Percentiles rank a stretch among this genome's conserved stretches.
Evolutionary conservation across 2,888 invertebrate genomes (phyloP).

Genomic region (Synanthedon vespiformis): DNA sequence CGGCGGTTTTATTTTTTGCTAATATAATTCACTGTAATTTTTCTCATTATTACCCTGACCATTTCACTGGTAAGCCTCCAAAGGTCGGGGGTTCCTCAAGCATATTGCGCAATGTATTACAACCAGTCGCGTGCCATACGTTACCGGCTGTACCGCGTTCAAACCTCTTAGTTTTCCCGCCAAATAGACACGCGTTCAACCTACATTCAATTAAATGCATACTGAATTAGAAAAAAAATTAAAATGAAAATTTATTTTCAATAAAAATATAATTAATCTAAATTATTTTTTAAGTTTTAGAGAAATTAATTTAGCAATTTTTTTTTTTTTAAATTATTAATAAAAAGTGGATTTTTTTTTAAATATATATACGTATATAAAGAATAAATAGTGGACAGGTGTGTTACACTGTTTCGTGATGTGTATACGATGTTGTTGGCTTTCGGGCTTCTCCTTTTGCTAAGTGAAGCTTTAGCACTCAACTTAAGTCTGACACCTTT

Average conservation of each 20-base stretch:
- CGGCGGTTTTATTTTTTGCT: no score
- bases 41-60: no score
- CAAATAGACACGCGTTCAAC: constrained; percentile 39
- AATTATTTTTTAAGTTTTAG: neutral
- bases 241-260: constrained; percentile 3
- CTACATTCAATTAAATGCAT: constrained; percentile 5
- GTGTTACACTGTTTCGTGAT: constrained; percentile 27
- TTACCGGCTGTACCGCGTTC: constrained; percentile 24
- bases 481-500: constrained; percentile 37
- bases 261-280: neutral
- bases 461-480: constrained; percentile 33
- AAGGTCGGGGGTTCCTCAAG: constrained; percentile 30
- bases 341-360: constrained; percentile 6
- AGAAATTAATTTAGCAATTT: no score
- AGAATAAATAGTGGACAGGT: no score
- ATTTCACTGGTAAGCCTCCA: constrained; percentile 1
- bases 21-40: no score
- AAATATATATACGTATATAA: no score
- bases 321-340: neutral
- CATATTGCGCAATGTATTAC: constrained; percentile 41
- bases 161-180: constrained; percentile 59
- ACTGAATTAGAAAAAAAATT: constrained; percentile 13
- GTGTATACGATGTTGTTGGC: constrained; percentile 51
- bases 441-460: constrained; percentile 41
- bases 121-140: constrained; percentile 27